A percentile compares a stretch with the other conserved stretches of the same genome.
These are phyloP conservation scores for Neosilurus hyrtlii DNA, from an alignment of 2,797 vertebrate species.

Conservation along the genomic window DNA sequence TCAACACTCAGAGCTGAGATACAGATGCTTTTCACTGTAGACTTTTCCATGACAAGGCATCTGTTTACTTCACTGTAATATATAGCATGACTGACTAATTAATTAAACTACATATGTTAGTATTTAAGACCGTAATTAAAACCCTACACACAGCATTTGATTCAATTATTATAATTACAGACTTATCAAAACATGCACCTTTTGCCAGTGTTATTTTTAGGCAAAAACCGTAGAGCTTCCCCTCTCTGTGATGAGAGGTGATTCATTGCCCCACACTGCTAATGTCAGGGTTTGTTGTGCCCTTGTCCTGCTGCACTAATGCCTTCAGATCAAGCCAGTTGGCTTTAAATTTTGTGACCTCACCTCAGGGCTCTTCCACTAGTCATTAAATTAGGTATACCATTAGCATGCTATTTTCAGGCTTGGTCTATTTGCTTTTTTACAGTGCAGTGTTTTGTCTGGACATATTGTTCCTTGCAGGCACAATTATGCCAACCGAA, in stretches of 20 bases:
- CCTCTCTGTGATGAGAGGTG: slow-evolving; percentile 38
- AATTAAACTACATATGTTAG: slow-evolving; percentile 3
- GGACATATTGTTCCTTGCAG: slow-evolving; percentile 49
- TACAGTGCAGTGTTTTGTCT: slow-evolving; percentile 46
- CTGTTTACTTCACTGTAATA: not conserved
- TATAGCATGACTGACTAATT: slow-evolving; percentile 8
- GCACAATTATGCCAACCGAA: slow-evolving; percentile 50
- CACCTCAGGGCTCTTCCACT: slow-evolving; percentile 48
- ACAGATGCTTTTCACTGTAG: slow-evolving; percentile 11
- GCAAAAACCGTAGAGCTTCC: not conserved
- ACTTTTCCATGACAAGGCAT: slow-evolving; percentile 5
- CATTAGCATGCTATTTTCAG: slow-evolving; percentile 55
- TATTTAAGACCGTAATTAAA: slow-evolving; percentile 9
- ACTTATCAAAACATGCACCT: not conserved
- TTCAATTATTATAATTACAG: slow-evolving; percentile 32
- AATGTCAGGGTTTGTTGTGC: slow-evolving; percentile 38
- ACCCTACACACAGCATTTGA: slow-evolving; percentile 1
- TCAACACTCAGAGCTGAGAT: slow-evolving; percentile 20
- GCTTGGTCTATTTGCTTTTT: slow-evolving; percentile 39
- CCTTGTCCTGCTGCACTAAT: slow-evolving; percentile 38
- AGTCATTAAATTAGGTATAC: slow-evolving; percentile 50
- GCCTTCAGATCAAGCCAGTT: slow-evolving; percentile 44
- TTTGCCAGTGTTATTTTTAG: slow-evolving; percentile 25
- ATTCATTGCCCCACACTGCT: slow-evolving; percentile 35
- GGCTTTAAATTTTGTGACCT: slow-evolving; percentile 52